Base-by-base conservation (phyloP, 92 coral and sea anemone genomes). In the Epizoanthus fatuus region DNA sequence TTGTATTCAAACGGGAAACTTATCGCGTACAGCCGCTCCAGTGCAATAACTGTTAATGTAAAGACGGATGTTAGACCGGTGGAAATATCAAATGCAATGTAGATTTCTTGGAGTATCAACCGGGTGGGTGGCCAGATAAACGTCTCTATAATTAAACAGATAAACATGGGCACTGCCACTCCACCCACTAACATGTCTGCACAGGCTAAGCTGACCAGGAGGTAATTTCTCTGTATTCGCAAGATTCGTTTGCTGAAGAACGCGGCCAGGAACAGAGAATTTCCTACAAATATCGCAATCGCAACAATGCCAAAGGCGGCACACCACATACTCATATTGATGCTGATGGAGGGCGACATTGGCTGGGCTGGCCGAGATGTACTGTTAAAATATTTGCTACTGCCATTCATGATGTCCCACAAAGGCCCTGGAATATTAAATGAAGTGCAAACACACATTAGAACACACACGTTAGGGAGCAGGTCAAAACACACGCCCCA, bases 121-220 rank as follows among this genome's bases (percentile, higher is more conserved):
- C 59, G 68, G 55, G 53, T 58, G 19, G 56, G 62, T 10, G 20
- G 37, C 56, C 62, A 35, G 13, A 76, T 58, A 17, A 57, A 55
- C 29, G 47, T 59, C 40, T 38, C 54, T 22, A 76, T 25, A 17
- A 76, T 54, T 0, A 76, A 54, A 14, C 29, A 76, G 42, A 76
- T 58, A 37, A 54, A 76, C 20, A 76, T 15, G 4, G 81, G 81
- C 12, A 76, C 62, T 2, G 81, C 81, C 1, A 58, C 69, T 32
- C 68, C 81, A 7, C 81, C 81, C 9, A 76, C 69, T 58, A 76
- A 13, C 68, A 76, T 59, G 37, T 76, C 81, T 3, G 81, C 81
- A 58, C 35, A 59, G 4, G 69, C 81, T 7, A 76, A 40, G 81
- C 81, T 76, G 22, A 76, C 69, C 69, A 76, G 7, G 14, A 76